Evolutionary conservation across 2,888 invertebrate species (phyloP), one percentile per base, ranked within the genome.

Genomic region (Eupithecia inturbata): DNA sequence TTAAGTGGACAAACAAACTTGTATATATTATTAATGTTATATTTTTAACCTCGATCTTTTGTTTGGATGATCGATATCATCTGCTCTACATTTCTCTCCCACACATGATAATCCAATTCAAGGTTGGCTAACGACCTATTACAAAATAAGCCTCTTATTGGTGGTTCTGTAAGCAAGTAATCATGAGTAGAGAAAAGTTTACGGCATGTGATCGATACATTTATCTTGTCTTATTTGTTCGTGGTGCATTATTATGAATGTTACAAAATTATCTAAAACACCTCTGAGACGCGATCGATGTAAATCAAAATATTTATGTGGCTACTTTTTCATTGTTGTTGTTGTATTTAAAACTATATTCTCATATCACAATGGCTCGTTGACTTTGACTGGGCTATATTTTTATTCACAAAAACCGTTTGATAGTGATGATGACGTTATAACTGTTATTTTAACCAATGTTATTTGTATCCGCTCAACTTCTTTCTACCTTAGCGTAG

Each of bases 1-100:
- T 94, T 93, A 89, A 92, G 93, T 91, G 75, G 76, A 70, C 57
- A 71, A 78, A 70, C 79, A 76, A 77, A 73, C 60, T 71, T 71
- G 71, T 70, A 53, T 53, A 70, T 63, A 36, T 66, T 31, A 26
- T 70, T 10, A 39, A 72, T 70, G 41, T 63, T 62, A 28, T 68
- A 68, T 64, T 57, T 69, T 36, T 64, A 78, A 77, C 70, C 78
- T 78, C 71, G 78, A 75, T 75, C 74, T 76, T 70, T 78, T 76
- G 68, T 72, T 63, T 75, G 63, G 70, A 70, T 74, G 77, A 77
- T 78, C 72, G 72, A 74, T 78, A 74, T 73, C 63, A 66, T 73
- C 63, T 76, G 74, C 62, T 73, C 70, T 73, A 75, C 78, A 74
- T 78, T 74, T 78, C 70, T 70, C 75, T 76, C 80, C 77, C 76